Percentiles rank a stretch among this genome's conserved stretches.
These are phyloP conservation scores for Selenia dentaria DNA, from an alignment of 2,888 invertebrate genomes.

Conservation along the genomic window DNA sequence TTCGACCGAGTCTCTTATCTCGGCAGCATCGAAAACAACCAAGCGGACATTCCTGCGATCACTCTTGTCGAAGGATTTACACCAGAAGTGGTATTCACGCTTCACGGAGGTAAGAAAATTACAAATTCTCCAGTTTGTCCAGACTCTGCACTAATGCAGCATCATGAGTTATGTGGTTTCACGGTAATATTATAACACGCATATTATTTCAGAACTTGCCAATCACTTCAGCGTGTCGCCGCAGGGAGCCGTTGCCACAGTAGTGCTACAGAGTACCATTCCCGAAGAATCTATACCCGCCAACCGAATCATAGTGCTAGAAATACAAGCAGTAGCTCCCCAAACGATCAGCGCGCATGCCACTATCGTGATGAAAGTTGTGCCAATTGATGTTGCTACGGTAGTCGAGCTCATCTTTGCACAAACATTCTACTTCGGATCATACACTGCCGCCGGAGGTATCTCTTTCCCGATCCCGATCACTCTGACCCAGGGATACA, in stretches of 20 bases:
- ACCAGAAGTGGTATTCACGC: slow-evolving; percentile 34
- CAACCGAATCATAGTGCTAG: slow-evolving; percentile 36
- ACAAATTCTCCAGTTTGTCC: no score
- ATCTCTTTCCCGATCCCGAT: slow-evolving; percentile 36
- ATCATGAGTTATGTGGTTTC: no score
- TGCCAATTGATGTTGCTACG: slow-evolving; percentile 5
- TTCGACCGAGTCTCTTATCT: slow-evolving; percentile 41
- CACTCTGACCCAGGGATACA: slow-evolving; percentile 36
- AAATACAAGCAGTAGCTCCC: slow-evolving; percentile 37
- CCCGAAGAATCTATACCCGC: slow-evolving; percentile 36
- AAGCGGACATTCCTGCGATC: slow-evolving; percentile 32
- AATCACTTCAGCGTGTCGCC: slow-evolving; percentile 1
- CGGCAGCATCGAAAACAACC: slow-evolving; percentile 36
- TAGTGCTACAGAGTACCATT: slow-evolving; percentile 21
- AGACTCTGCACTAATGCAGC: no score
- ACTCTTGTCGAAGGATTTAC: slow-evolving; percentile 41
- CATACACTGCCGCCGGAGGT: slow-evolving; percentile 31
- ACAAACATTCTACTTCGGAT: slow-evolving; percentile 41
- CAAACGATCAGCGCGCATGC: slow-evolving; percentile 34
- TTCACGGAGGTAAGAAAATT: slow-evolving; percentile 24
- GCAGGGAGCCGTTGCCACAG: slow-evolving; percentile 7
- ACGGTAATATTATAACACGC: no score
- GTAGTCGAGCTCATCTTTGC: slow-evolving; percentile 9
- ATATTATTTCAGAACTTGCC: slow-evolving; percentile 3
- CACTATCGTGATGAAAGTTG: slow-evolving; percentile 35